phyloP scores from a whole-genome alignment of 2,797 vertebrate genomes.

The Otolemur crassicaudatus region DNA sequence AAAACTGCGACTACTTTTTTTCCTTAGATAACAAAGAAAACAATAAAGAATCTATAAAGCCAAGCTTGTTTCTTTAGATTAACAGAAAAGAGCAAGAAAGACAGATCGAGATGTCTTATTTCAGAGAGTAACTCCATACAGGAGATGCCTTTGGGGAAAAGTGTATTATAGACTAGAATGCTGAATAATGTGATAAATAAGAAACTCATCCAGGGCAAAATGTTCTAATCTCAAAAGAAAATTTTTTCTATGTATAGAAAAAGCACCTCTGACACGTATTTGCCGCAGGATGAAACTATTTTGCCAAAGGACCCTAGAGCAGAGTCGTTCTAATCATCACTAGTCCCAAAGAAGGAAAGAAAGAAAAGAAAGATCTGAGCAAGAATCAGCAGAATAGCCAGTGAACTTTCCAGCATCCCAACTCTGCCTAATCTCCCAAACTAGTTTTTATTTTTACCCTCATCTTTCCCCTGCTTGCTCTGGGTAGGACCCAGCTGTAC shows the following conservation, averaged over 20 bases:
- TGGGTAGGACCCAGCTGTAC: constrained; percentile 77
- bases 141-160: neutral
- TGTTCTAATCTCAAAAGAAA: neutral
- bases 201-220: constrained; percentile 41
- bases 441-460: constrained; percentile 84
- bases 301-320: constrained; percentile 44
- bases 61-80: constrained; percentile 37
- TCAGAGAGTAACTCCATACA: constrained; percentile 1
- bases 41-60: neutral
- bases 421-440: constrained; percentile 53
- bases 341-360: neutral
- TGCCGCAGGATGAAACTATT: neutral
- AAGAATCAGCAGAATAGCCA: neutral
- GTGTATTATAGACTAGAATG: neutral
- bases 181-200: constrained; percentile 38
- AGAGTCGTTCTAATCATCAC: neutral
- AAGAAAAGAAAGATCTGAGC: neutral
- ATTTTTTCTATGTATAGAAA: neutral
- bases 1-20: constrained; percentile 56
- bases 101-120: neutral
- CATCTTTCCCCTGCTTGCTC: constrained; percentile 10
- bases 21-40: constrained; percentile 60
- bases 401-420: neutral
- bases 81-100: neutral
- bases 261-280: neutral